Base-by-base conservation (phyloP, 2,888 invertebrate genomes). In the Mythimna albipuncta region DNA sequence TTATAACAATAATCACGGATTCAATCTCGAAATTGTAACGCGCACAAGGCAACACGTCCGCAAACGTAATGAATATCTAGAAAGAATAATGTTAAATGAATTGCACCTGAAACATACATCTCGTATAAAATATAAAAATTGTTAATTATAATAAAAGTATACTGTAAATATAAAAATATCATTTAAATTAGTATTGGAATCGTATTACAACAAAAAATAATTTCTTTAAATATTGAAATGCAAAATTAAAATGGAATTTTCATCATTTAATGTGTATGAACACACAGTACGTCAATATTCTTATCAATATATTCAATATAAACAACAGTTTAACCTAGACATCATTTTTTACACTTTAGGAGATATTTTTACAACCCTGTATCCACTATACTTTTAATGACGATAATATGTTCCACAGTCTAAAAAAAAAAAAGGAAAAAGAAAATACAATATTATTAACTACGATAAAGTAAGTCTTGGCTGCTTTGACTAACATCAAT, bases 301-400 rank as follows among this genome's bases (percentile, higher is more conserved):
- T 93, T 94, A 95, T 92, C 91, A 92, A 93, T 94, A 95, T 93
- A 94, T 93, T 94, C 88, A 94, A 94, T 95, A 94, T 93, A 95
- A 94, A 96, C 94, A 95, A 95, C 93, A 92, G 93, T 93, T 90
- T 85, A 85, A 91, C 93, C 94, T 95, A 95, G 89, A 92, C 90
- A 86, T 92, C 87, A 84, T 92, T 92, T 92, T 92, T 93, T 94
- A 95, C 93, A 94, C 87, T 93, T 95, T 94, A 94, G 93, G 93
- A 96, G 94, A 96, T 96, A 96, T 95, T 95, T 92, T 94, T 95
- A 95, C 96, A 96, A 96, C 96, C 96, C 96, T 96, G 96, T 96
- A 94, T 94, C 94, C 96, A 95, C 96, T 95, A 96, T 94, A 94
- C 92, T 92, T 95, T 92, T 92, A 92, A 94, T 93, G 94, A 93